These are phyloP conservation scores for Microplitis deprimator DNA, from an alignment of 2,888 invertebrate genomes.

Conservation along the genomic window DNA sequence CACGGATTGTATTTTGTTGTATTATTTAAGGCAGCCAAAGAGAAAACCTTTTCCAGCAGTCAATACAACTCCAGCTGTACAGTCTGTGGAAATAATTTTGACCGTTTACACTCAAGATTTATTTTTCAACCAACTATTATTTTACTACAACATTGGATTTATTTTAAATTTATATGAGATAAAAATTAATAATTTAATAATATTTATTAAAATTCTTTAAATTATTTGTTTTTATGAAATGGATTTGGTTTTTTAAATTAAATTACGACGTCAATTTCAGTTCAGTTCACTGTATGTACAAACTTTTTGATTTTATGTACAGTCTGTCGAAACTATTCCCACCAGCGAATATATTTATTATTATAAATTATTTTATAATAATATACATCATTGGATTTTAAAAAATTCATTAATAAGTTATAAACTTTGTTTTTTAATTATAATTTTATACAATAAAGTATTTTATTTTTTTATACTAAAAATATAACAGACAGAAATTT, in stretches of 20 bases:
- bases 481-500: too few relatives aligned
- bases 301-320: conserved; percentile 44
- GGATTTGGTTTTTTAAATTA: neutral
- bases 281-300: conserved; percentile 56
- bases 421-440: too few relatives aligned
- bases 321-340: conserved; percentile 49
- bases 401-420: too few relatives aligned
- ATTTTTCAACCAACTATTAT: neutral
- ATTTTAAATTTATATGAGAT: neutral
- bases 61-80: conserved; percentile 64
- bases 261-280: conserved; percentile 54
- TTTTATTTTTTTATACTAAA: too few relatives aligned
- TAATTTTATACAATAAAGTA: too few relatives aligned
- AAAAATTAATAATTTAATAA: neutral
- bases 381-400: conserved; percentile 11
- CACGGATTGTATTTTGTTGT: neutral
- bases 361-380: conserved; percentile 23
- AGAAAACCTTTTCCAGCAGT: conserved; percentile 47
- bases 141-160: neutral
- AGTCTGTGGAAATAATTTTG: conserved; percentile 61
- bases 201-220: neutral
- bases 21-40: conserved; percentile 13
- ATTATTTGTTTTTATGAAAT: neutral
- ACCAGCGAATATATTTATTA: conserved; percentile 27
- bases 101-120: conserved; percentile 38